phyloP scores from a whole-genome alignment of 2,888 invertebrate genomes.

The Tupiocoris notatus region DNA sequence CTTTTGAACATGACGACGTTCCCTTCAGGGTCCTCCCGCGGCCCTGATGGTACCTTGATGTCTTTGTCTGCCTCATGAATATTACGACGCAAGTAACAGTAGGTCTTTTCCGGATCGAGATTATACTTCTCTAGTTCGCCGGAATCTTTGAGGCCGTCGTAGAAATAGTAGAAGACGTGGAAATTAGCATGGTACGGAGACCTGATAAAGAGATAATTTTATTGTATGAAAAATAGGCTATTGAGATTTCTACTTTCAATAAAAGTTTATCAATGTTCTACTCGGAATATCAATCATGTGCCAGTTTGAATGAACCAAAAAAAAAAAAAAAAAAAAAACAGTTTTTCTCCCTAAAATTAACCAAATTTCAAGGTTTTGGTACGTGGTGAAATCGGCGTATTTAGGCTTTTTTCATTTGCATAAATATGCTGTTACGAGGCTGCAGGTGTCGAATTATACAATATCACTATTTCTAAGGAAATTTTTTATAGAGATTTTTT shows the following conservation, averaged over 20 bases:
- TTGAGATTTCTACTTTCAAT: not conserved
- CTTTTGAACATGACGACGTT: constrained; percentile 66
- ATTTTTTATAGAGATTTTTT: no score
- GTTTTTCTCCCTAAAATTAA: no score
- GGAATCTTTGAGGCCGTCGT: constrained; percentile 74
- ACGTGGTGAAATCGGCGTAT: no score
- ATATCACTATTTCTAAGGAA: no score
- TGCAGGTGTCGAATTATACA: no score
- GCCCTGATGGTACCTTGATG: constrained; percentile 59
- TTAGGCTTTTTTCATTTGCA: no score
- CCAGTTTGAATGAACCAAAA: no score
- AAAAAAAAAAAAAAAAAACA: no score
- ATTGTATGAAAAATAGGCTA: not conserved
- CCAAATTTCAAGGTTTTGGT: no score
- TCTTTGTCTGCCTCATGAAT: constrained; percentile 48
- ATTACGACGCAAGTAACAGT: constrained; percentile 67
- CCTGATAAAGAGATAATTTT: constrained; percentile 42
- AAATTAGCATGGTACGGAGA: constrained; percentile 68
- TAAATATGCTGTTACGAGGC: no score
- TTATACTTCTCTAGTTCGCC: constrained; percentile 66
- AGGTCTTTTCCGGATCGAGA: constrained; percentile 67
- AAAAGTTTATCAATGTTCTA: no score
- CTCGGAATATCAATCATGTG: no score
- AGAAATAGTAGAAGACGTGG: constrained; percentile 85
- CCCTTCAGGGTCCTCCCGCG: constrained; percentile 64